Evolutionary conservation across 2,113 vertebrate genomes (phyloP).

Genomic region (Turnix velox): DNA sequence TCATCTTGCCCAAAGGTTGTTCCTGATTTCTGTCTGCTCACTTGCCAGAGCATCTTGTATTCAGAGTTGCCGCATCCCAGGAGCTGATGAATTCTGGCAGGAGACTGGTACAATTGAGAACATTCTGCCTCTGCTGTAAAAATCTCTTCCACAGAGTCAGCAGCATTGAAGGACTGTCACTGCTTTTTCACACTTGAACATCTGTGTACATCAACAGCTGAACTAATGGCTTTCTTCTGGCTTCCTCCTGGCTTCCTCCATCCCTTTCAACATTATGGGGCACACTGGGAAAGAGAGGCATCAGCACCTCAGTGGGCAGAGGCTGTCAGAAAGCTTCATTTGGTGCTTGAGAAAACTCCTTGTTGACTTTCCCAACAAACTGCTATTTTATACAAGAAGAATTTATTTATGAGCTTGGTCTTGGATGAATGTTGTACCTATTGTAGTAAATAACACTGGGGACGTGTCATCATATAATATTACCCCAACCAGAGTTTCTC

Average conservation of each 20-base stretch:
- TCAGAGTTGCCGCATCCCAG: not conserved
- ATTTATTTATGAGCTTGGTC: not conserved
- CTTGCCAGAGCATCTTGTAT: not conserved
- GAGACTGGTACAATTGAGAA: not conserved
- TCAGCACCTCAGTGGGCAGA: not conserved
- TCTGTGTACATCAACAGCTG: not conserved
- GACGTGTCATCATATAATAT: not conserved
- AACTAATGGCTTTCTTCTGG: not conserved
- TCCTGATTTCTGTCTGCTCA: not conserved
- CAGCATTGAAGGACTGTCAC: not conserved
- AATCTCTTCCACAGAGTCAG: not conserved
- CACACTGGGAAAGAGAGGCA: not conserved
- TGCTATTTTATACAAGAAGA: not conserved
- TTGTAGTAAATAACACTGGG: not conserved
- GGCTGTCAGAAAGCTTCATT: not conserved
- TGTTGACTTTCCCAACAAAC: not conserved
- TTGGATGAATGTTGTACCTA: not conserved
- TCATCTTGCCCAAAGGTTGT: not conserved
- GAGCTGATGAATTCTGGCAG: not conserved
- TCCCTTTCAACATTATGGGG: too few species aligned
- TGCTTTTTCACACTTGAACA: slow-evolving; percentile 23
- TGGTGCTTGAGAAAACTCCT: not conserved
- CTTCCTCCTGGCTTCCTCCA: not conserved
- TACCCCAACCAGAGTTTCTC: not conserved
- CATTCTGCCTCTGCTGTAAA: not conserved